These are phyloP conservation scores for Phengaris alcon DNA, from an alignment of 2,888 invertebrate species.

Conservation along the genomic window DNA sequence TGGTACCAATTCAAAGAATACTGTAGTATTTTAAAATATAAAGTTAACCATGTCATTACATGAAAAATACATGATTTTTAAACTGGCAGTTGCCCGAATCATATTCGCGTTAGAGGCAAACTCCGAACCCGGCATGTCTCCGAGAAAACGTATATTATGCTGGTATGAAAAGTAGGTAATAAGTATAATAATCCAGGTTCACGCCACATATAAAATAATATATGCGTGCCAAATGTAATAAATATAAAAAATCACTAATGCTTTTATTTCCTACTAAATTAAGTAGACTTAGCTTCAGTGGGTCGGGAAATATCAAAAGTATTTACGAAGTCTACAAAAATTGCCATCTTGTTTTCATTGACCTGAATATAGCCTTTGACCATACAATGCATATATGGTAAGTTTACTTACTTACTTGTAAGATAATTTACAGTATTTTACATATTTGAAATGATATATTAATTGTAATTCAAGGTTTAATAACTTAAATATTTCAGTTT, in stretches of 20 bases:
- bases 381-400: conserved; percentile 9
- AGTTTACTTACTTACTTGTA: neutral
- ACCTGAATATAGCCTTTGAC: conserved; percentile 19
- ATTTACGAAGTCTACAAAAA: neutral
- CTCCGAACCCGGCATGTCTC: too few species aligned
- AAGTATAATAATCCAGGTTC: too few species aligned
- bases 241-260: too few species aligned
- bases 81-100: too few species aligned
- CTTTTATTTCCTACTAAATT: neutral
- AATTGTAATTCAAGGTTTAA: conserved; percentile 9
- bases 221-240: too few species aligned
- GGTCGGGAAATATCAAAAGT: neutral
- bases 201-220: too few species aligned
- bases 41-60: neutral
- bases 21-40: too few species aligned
- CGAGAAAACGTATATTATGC: too few species aligned
- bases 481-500: conserved; percentile 4
- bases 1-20: neutral
- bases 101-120: too few species aligned
- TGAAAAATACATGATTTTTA: too few species aligned
- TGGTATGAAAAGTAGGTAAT: too few species aligned
- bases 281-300: neutral
- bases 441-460: conserved; percentile 4
- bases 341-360: conserved; percentile 23
- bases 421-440: conserved; percentile 10